Conservation (phyloP, 1,140 invertebrate species). For the Drosophila virilis region DNA sequence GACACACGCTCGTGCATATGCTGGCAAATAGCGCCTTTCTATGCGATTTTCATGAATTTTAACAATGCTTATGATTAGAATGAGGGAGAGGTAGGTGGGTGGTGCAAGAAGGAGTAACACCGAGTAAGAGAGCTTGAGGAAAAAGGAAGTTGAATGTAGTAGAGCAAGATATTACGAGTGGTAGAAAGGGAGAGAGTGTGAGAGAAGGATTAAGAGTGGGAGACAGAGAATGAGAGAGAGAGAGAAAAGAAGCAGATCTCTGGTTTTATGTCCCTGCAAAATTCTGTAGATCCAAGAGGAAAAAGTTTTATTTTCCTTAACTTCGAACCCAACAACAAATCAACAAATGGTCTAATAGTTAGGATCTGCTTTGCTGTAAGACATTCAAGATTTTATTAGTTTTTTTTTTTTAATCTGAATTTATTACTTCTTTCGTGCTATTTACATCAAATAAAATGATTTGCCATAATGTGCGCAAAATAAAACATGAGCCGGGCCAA, state of each 20-base stretch:
- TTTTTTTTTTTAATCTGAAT: background rate
- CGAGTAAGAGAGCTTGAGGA: background rate
- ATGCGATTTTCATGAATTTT: conserved; percentile 1
- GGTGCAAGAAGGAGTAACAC: background rate
- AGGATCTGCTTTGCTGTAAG: conserved; percentile 3
- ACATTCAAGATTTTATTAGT: conserved; percentile 33
- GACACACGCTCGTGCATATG: background rate
- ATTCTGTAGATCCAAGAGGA: no score
- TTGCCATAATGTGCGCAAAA: conserved; percentile 58
- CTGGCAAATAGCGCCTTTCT: background rate
- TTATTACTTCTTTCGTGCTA: background rate
- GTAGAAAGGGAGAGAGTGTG: background rate
- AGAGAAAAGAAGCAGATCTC: background rate
- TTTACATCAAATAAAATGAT: conserved; percentile 52
- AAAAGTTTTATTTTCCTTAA: no score
- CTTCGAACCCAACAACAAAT: no score
- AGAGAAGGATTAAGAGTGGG: background rate
- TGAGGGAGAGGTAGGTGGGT: background rate
- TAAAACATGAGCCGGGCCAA: conserved; percentile 49
- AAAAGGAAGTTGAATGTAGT: no score
- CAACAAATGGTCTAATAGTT: conserved; percentile 32
- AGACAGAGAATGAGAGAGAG: background rate
- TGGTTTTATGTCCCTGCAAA: no score
- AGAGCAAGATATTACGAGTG: background rate
- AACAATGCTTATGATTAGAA: background rate